These are phyloP conservation scores for Crematogaster levior DNA, from an alignment of 2,888 invertebrate species.

Conservation along the genomic window DNA sequence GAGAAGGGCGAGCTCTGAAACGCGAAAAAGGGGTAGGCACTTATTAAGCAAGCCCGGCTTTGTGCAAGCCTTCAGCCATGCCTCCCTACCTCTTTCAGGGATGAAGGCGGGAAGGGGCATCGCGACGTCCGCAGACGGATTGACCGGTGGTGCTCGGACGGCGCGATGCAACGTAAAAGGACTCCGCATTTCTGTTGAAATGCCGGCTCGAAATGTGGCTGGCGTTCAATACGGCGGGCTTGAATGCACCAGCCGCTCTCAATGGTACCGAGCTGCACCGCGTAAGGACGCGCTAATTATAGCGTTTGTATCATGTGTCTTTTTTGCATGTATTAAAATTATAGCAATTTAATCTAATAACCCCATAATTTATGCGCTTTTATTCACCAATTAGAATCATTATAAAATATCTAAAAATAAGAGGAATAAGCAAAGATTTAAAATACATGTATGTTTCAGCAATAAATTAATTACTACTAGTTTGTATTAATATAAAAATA, in stretches of 20 bases:
- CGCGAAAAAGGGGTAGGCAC: slow-evolving; percentile 50
- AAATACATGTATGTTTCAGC: not conserved
- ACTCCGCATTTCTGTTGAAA: slow-evolving; percentile 65
- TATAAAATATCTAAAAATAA: not conserved
- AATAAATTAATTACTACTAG: not conserved
- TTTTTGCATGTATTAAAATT: slow-evolving; percentile 31
- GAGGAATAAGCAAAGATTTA: not conserved
- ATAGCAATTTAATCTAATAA: not conserved
- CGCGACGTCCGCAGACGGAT: slow-evolving; percentile 68
- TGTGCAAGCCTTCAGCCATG: slow-evolving; percentile 48
- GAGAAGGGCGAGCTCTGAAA: slow-evolving; percentile 32
- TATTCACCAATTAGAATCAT: not conserved
- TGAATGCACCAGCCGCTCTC: slow-evolving; percentile 77
- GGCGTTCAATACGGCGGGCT: slow-evolving; percentile 77
- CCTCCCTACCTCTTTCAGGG: slow-evolving; percentile 23
- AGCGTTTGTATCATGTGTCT: slow-evolving; percentile 26
- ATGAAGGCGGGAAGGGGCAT: slow-evolving; percentile 8
- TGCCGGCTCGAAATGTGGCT: slow-evolving; percentile 74
- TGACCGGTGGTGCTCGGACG: slow-evolving; percentile 71
- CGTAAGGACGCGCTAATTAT: slow-evolving; percentile 41
- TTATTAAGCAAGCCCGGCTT: slow-evolving; percentile 55
- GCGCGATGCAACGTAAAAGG: slow-evolving; percentile 73
- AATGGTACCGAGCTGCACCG: slow-evolving; percentile 68
- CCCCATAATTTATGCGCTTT: not conserved
- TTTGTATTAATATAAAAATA: not conserved